Base-by-base conservation (phyloP, 2,888 invertebrate species). In the Chelonus formosanus region DNA sequence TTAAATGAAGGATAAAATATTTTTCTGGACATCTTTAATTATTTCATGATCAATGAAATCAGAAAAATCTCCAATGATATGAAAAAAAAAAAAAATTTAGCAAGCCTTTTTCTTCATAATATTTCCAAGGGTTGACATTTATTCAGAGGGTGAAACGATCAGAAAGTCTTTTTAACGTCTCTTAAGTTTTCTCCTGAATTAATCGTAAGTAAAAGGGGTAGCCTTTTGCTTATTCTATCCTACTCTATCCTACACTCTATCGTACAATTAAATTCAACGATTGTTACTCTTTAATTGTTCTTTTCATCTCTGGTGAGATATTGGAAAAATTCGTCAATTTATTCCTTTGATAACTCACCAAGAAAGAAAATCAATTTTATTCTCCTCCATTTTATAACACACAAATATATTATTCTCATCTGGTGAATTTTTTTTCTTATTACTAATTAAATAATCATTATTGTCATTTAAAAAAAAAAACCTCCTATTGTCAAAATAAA, bases 201-300 rank as follows among this genome's bases (percentile, higher is more conserved):
- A 7, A 7, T 44, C 10, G 32, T 52, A 6, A 36, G 31, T 31
- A 36, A 61, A 52, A 43, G 52, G 52, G 52, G 60, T 40, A 31
- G 31, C 6, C n/a, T 50, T 31, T 8, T 61, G 8, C 31, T 31
- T 61, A 7, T 34, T 5, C 43, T 53, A 6, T 34, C 8, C 34
- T 32, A 52, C 34, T 34, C 32, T 4, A 32, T 8, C 34, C 52
- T 5, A 3, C 2, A 32, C 60, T 6, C 31, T 36, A 57, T n/a
- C 74, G 78, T 75, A 82, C 82, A 83, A 83, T 83, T 83, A 83
- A 83, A 82, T 82, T 77, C 77, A 80, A 82, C 80, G 80, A 83
- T 82, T 82, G 80, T 82, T 80, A 82, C 79, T 79, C 80, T 82
- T 83, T 83, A 82, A 83, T 82, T 82, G 79, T 83, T 76, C 78